Evolutionary conservation across 2,797 vertebrate genomes (phyloP).

Genomic region (Urophycis tenuis): DNA sequence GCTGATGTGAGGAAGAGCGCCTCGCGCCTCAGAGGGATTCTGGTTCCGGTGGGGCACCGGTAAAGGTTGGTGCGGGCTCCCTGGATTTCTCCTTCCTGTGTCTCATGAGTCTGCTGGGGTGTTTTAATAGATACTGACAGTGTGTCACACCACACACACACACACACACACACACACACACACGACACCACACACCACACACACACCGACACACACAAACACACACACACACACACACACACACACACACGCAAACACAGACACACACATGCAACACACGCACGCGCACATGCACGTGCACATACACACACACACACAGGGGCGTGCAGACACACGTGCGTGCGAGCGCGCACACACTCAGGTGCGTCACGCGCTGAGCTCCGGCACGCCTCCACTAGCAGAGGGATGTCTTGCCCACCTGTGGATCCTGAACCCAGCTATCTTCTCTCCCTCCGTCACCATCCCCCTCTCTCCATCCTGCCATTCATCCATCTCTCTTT

Average conservation of each 20-base stretch:
- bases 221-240: neutral
- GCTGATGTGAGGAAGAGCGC: neutral
- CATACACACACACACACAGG: constrained; percentile 11
- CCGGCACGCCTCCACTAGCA: constrained; percentile 54
- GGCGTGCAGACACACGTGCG: constrained; percentile 6
- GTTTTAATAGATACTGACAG: constrained; percentile 45
- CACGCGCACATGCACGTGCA: no score
- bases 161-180: constrained; percentile 18
- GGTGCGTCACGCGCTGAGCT: constrained; percentile 53
- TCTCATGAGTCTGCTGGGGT: constrained; percentile 34
- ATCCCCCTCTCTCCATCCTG: constrained; percentile 33
- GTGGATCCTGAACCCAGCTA: constrained; percentile 64
- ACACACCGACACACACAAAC: neutral
- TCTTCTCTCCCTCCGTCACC: constrained; percentile 44
- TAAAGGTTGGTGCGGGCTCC: constrained; percentile 21
- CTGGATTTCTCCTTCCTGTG: constrained; percentile 10
- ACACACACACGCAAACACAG: neutral
- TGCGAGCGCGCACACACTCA: neutral
- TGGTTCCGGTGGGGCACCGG: neutral
- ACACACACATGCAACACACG: constrained; percentile 43
- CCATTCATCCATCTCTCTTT: constrained; percentile 26
- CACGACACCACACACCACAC: no score
- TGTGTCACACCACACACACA: constrained; percentile 15
- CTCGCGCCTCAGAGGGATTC: neutral
- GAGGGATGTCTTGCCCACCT: constrained; percentile 63